phyloP scores from a whole-genome alignment of 2,797 vertebrate genomes.

The Phaenicophaeus curvirostris region DNA sequence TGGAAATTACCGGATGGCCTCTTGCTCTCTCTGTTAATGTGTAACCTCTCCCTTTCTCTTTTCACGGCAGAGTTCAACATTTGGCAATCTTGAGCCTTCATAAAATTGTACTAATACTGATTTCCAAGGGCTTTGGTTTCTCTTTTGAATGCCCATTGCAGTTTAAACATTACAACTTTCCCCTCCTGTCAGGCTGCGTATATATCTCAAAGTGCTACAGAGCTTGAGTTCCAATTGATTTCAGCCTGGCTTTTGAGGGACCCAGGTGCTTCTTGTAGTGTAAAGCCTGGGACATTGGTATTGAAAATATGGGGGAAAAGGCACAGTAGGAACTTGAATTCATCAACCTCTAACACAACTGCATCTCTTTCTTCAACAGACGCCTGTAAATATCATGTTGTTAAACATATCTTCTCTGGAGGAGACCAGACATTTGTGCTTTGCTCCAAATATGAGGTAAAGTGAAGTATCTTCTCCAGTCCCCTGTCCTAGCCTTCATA shows the following conservation, averaged over 20 bases:
- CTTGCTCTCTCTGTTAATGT: neutral
- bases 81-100: neutral
- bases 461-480: neutral
- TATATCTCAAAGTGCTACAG: neutral
- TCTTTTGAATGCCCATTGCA: neutral
- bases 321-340: neutral
- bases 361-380: constrained; percentile 59
- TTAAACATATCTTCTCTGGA: constrained; percentile 93
- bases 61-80: neutral
- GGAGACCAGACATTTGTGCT: constrained; percentile 94
- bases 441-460: constrained; percentile 88
- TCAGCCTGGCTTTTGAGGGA: neutral
- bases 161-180: neutral
- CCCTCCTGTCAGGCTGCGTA: neutral
- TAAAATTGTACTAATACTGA: neutral
- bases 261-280: neutral
- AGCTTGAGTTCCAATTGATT: neutral
- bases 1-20: neutral
- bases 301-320: neutral
- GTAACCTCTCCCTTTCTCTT: neutral
- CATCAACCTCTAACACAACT: neutral
- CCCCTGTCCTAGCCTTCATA: neutral
- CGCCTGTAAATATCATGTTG: constrained; percentile 80
- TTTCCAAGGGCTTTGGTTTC: neutral
- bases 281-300: neutral